Conservation (phyloP, 2,888 invertebrate genomes). For the Dolichopus griseipennis region DNA sequence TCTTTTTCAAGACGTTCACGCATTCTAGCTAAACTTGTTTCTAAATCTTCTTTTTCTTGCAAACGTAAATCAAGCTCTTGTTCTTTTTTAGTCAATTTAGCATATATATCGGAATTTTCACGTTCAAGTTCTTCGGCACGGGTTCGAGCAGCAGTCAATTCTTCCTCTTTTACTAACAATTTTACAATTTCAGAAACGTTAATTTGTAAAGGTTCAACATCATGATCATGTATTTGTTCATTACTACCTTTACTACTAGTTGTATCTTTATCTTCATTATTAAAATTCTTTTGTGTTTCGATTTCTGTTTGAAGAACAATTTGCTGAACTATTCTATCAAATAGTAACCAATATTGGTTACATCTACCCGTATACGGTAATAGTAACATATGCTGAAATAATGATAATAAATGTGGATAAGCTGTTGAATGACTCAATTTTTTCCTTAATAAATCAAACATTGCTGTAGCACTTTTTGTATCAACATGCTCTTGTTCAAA, state of each 20-base stretch:
- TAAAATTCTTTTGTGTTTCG: constrained; percentile 39
- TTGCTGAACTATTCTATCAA: constrained; percentile 92
- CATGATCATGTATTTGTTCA: constrained; percentile 59
- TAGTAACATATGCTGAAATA: constrained; percentile 79
- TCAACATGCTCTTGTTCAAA: constrained; percentile 89
- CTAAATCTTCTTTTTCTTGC: constrained; percentile 88
- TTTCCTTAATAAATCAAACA: constrained; percentile 82
- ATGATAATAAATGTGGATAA: constrained; percentile 83
- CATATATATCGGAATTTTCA: constrained; percentile 79
- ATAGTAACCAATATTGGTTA: constrained; percentile 86
- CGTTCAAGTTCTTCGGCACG: constrained; percentile 82
- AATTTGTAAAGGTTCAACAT: constrained; percentile 75
- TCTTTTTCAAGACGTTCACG: constrained; percentile 85
- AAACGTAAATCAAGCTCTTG: constrained; percentile 81
- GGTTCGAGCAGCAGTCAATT: constrained; percentile 73
- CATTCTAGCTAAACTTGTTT: constrained; percentile 68
- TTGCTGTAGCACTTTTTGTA: constrained; percentile 83
- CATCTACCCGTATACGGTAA: constrained; percentile 77
- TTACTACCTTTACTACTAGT: constrained; percentile 17
- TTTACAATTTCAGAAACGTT: constrained; percentile 87
- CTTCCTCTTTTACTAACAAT: constrained; percentile 85
- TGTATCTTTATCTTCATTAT: constrained; percentile 32
- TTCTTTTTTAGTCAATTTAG: constrained; percentile 82
- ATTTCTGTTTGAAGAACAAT: constrained; percentile 72
- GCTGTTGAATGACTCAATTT: constrained; percentile 88